These are phyloP conservation scores for Bradysia coprophila DNA, from an alignment of 1,140 invertebrate genomes.

Conservation along the genomic window DNA sequence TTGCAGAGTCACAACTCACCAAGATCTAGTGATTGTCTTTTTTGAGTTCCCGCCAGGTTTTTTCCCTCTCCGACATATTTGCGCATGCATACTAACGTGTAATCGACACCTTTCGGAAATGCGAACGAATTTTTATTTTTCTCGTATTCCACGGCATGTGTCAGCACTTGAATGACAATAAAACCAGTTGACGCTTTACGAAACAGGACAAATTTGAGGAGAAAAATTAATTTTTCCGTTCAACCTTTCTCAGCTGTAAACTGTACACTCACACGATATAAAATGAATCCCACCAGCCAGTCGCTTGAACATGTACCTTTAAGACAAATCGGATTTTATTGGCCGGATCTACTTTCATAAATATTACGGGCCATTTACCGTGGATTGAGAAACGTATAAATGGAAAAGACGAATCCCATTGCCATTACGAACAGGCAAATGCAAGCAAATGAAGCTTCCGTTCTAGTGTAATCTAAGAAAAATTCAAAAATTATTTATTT, in stretches of 20 bases:
- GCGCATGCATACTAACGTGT: constrained; percentile 28
- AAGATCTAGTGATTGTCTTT: too few relatives aligned
- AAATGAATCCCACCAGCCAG: constrained; percentile 69
- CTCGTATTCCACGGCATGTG: constrained; percentile 51
- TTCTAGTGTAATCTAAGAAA: constrained; percentile 58
- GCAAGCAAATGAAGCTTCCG: constrained; percentile 66
- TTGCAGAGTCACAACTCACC: too few relatives aligned
- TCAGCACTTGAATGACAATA: constrained; percentile 63
- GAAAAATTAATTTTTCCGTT: too few relatives aligned
- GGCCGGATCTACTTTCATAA: too few relatives aligned
- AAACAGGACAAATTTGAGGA: too few relatives aligned
- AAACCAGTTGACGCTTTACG: constrained; percentile 47
- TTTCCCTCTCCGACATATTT: background rate
- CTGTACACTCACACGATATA: constrained; percentile 39
- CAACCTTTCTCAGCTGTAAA: too few relatives aligned
- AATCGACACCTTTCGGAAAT: constrained; percentile 44
- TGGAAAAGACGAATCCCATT: constrained; percentile 63
- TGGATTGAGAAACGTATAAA: constrained; percentile 70
- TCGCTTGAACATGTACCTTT: constrained; percentile 84
- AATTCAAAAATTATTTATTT: too few relatives aligned
- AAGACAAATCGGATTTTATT: too few relatives aligned
- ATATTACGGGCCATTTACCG: too few relatives aligned
- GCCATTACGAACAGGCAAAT: constrained; percentile 63
- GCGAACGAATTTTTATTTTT: constrained; percentile 40
- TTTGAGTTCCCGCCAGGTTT: background rate